phyloP scores from a whole-genome alignment of 2,888 invertebrate species.

The Trachelus tabidus region DNA sequence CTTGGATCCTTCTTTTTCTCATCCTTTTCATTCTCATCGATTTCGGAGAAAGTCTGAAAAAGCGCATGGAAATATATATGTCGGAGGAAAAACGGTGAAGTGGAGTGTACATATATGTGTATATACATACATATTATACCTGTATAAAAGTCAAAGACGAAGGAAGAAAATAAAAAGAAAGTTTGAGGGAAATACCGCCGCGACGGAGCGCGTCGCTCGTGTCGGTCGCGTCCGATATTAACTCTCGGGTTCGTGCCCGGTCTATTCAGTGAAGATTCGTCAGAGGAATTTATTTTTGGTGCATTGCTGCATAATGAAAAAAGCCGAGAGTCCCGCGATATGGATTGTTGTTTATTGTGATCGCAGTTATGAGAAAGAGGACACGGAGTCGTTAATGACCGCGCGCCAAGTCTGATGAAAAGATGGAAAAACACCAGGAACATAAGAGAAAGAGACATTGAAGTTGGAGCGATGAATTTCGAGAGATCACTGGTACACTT shows the following conservation, averaged over 20 bases:
- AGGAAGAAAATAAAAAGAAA: not conserved
- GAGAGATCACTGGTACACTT: not conserved
- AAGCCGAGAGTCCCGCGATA: not conserved
- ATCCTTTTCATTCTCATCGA: not conserved
- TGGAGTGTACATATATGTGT: not conserved
- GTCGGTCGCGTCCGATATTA: constrained; percentile 32
- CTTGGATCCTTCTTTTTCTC: not conserved
- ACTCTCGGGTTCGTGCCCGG: constrained; percentile 7
- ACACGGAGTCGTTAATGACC: not conserved
- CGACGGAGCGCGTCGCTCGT: not conserved
- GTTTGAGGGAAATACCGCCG: not conserved
- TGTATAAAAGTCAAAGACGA: not conserved
- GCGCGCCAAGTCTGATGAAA: not conserved
- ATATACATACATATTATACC: not conserved
- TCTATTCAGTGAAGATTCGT: not conserved
- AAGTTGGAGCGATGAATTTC: not conserved
- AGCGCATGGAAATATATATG: not conserved
- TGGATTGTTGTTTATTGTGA: not conserved
- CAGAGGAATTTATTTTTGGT: not conserved
- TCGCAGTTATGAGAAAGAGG: not conserved
- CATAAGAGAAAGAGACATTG: not conserved
- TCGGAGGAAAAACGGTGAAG: not conserved
- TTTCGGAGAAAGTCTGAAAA: not conserved
- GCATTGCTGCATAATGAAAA: not conserved
- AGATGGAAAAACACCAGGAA: not conserved